Evolutionary conservation across 1,140 invertebrate genomes (phyloP), one percentile per base, ranked within the genome.

Genomic region (Aphidius gifuensis): DNA sequence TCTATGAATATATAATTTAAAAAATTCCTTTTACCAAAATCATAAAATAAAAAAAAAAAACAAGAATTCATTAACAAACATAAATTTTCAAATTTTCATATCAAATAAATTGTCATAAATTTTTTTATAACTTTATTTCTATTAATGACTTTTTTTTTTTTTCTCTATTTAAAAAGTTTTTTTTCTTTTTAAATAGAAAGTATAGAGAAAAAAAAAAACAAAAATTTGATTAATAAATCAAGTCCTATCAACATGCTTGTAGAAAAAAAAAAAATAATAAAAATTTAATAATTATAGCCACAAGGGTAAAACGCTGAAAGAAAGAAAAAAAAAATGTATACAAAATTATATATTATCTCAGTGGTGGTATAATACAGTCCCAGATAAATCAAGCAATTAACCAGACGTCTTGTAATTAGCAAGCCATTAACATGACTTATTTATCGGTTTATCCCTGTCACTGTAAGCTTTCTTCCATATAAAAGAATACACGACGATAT

Each of bases 311-410:
- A 39, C 11, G 38, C 50, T 4, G 38, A 53, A 53, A 42, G 38
- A 55, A 42, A 16, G 40, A 43, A 55, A 55, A 55, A 43, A n/a
- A 9, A 16, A 43, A 49, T 49, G 2, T 5, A 40, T 42, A 1
- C 2, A 55, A 55, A 40, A 42, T 55, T 7, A 44, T 8, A 44
- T 44, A 11, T 11, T 44, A 8, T 40, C 43, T n/a, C n/a, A 55
- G 16, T 43, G 40, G 40, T 43, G 53, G 40, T 55, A 39, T 9
- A 42, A 39, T 43, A 43, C 39, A 38, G 39, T 47, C 48, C 57
- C 38, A 53, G 60, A 72, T 71, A 74, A 71, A 72, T 73, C 67
- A 72, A 71, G 68, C 64, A 70, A 71, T 73, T 68, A 68, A 68
- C 55, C 64, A 8, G 58, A 57, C 58, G 62, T 44, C 65, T 59